Base-by-base conservation (phyloP, 2,888 invertebrate genomes). In the Drosophila mercatorum region DNA sequence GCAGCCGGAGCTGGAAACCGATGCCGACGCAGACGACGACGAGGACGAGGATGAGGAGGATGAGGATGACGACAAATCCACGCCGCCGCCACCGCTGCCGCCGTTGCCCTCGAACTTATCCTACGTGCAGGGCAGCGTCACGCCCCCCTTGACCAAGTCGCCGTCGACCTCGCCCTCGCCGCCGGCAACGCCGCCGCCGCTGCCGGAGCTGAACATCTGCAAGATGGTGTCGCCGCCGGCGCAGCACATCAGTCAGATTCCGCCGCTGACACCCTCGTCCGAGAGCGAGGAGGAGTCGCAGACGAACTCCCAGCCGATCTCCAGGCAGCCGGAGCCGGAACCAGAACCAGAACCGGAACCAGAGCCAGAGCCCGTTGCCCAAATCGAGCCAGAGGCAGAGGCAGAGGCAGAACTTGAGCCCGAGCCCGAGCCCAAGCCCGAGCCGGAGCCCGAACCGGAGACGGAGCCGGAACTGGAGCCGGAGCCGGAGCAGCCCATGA, bases 91-190 rank as follows among this genome's bases (percentile, higher is more conserved):
- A 28, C 91, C 92, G 6, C 70, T 92, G 58, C 91, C 92, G 12
- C 92, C 92, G 40, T 71, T 92, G 36, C 92, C 92, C n/a, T 86
- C 90, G 5, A 91, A 92, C 68, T 83, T 91, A 26, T 91, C 92
- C 17, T 92, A 92, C 63, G 82, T 90, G 12, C 91, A 91, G 66
- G 91, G 91, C 14, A 80, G 71, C 22, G 77, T 86, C 0, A 84
- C 90, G n/a, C 90, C 90, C 0, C 85, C 90, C 2, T 41, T 89
- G 34, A 90, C 90, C 53, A 90, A 88, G 34, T 91, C 91, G 6
- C 91, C 90, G n/a, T 92, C 92, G 14, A 90, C 91, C 28, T 92
- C 92, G 34, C 92, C 92, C 17, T 92, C 92, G 14, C 92, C 92
- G 62, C 92, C 92, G 46, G 89, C 89, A 26, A 92, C 92, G 38